Base-by-base conservation (phyloP, 2,888 invertebrate species). In the Philopedon plagiatum region DNA sequence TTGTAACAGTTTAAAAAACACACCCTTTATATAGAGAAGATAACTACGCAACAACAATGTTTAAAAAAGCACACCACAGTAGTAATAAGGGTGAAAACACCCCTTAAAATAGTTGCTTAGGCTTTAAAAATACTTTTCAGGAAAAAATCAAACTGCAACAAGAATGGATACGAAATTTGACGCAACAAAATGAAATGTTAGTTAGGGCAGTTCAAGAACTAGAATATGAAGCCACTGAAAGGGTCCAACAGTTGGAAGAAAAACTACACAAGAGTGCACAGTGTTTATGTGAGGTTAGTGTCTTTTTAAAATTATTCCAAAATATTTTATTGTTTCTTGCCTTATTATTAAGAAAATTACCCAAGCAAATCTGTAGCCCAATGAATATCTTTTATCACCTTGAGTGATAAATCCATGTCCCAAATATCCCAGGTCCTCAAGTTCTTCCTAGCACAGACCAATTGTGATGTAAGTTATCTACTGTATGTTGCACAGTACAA, bases 161-260 rank as follows among this genome's bases (percentile, higher is more conserved):
- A 73, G 87, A 90, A 63, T 92, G 92, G 92, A 90, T 93, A 75
- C 84, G 87, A 56, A 91, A 92, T 84, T 86, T 92, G 79, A 88
- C 87, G 41, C 90, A 89, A 26, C 93, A 93, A 85, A 93, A 93
- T 84, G 85, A 88, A 49, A 87, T 92, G 85, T 86, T 93, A 77
- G 90, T 90, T 60, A 87, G 87, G 65, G 90, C 90, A 1, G 90
- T 93, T 0, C 89, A 91, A 80, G 91, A 92, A 78, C 81, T 93
- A 78, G 93, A 93, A 83, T 82, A 85, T 21, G 91, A 92, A 78
- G 90, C 92, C 56, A 89, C 89, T 18, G 84, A 87, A 58, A 86
- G 90, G 76, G 88, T 92, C 19, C 83, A 87, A 74, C 79, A 88
- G 69, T 81, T 91, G 39, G 88, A 89, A 79, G 86, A 87, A 51